These are phyloP conservation scores for Hyla sarda DNA, from an alignment of 2,113 vertebrate species.

Conservation along the genomic window DNA sequence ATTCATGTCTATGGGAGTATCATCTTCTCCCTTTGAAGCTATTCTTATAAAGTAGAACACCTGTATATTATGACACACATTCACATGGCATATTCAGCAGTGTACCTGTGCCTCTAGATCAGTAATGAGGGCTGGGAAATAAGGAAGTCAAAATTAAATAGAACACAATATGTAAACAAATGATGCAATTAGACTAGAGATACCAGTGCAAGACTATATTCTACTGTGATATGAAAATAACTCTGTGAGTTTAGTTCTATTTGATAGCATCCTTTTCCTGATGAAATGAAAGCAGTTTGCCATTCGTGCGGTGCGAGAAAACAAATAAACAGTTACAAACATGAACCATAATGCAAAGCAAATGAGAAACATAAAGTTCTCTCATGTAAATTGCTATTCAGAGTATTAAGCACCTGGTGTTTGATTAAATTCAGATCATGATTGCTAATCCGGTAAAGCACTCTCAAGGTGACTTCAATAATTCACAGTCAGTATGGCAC, in stretches of 20 bases:
- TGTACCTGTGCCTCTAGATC: too few relatives aligned
- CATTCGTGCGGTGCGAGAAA: neutral
- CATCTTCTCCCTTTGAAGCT: too few relatives aligned
- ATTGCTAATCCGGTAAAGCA: conserved; percentile 59
- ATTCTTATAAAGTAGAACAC: too few relatives aligned
- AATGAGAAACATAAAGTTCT: conserved; percentile 61
- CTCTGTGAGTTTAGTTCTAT: too few relatives aligned
- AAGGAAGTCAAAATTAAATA: neutral
- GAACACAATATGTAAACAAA: neutral
- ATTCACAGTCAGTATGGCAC: conserved; percentile 60
- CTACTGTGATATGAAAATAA: neutral
- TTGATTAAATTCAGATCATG: conserved; percentile 61
- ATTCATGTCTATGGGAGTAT: too few relatives aligned
- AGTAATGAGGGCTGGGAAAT: neutral
- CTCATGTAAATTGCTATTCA: conserved; percentile 58
- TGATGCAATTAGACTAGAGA: neutral
- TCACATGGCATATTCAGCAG: too few relatives aligned
- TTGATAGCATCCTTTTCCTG: neutral
- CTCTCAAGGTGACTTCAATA: conserved; percentile 60
- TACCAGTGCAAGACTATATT: neutral
- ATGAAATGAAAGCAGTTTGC: conserved; percentile 16
- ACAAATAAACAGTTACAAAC: conserved; percentile 53
- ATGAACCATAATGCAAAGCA: conserved; percentile 50
- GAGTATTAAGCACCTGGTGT: conserved; percentile 60
- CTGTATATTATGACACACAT: too few relatives aligned